A percentile compares a stretch with the other conserved stretches of the same genome.
Conservation (phyloP, 2,113 vertebrate species). For the Mirounga angustirostris region DNA sequence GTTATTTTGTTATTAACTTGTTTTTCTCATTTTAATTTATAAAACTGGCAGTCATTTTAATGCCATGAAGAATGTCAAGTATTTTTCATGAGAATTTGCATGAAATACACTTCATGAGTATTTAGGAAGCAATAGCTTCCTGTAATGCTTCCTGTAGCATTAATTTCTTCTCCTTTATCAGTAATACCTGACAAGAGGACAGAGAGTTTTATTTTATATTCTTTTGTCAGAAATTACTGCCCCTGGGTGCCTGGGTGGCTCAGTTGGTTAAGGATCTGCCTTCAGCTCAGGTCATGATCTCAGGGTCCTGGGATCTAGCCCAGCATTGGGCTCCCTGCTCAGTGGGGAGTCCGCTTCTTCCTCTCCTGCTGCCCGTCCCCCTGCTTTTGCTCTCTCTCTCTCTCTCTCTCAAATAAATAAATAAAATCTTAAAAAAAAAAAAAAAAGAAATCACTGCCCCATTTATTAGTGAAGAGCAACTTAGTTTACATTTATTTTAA, state of each 20-base stretch:
- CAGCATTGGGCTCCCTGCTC: neutral
- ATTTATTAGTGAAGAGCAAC: neutral
- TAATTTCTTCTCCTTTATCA: neutral
- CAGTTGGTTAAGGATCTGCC: neutral
- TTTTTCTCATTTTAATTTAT: neutral
- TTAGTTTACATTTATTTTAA: constrained; percentile 34
- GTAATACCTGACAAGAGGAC: neutral
- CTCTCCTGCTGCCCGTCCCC: neutral
- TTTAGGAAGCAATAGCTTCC: neutral
- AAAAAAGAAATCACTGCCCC: neutral
- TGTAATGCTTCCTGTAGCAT: neutral
- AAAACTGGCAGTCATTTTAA: neutral
- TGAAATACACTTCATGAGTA: neutral
- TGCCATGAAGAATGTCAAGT: neutral
- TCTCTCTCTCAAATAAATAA: neutral
- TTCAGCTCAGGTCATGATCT: neutral
- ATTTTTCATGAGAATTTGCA: neutral
- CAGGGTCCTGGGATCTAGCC: neutral
- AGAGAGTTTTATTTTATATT: neutral
- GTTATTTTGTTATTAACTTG: neutral
- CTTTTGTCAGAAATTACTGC: constrained; percentile 11
- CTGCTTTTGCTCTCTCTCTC: neutral
- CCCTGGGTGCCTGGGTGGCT: neutral
- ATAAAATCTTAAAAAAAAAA: neutral
- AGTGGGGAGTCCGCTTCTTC: neutral